These are phyloP conservation scores for Camponotus fellah DNA, from an alignment of 2,888 invertebrate species.

Conservation along the genomic window DNA sequence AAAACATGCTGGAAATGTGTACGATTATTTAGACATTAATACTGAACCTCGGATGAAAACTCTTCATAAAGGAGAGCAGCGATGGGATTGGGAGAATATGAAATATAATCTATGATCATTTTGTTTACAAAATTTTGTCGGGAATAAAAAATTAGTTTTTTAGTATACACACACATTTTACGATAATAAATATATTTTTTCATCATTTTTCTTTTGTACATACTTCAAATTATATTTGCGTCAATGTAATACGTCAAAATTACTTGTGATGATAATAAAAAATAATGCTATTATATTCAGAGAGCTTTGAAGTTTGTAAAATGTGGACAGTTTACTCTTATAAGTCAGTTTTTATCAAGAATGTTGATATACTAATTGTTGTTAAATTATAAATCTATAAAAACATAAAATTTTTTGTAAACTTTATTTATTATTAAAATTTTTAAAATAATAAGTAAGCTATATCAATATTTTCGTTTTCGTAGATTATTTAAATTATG, in stretches of 20 bases:
- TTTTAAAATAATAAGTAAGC: too few relatives aligned
- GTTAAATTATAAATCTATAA: too few relatives aligned
- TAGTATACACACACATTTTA: background rate
- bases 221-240: background rate
- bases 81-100: conserved; percentile 60
- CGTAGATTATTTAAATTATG: too few relatives aligned
- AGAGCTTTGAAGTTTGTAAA: background rate
- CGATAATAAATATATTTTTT: background rate
- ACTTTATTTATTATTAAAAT: too few relatives aligned
- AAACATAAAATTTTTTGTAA: too few relatives aligned
- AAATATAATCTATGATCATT: conserved; percentile 63
- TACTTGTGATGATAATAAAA: background rate
- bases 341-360: background rate
- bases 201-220: too few relatives aligned
- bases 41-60: conserved; percentile 73
- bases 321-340: background rate
- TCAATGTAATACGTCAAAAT: background rate
- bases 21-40: conserved; percentile 77
- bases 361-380: background rate
- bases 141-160: background rate
- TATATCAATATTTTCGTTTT: too few relatives aligned
- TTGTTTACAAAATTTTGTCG: background rate
- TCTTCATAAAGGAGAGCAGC: conserved; percentile 44
- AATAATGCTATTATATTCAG: background rate
- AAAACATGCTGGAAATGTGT: conserved; percentile 46